These are phyloP conservation scores for Conus betulinus DNA, from an alignment of 1,140 invertebrate species.

Conservation along the genomic window DNA sequence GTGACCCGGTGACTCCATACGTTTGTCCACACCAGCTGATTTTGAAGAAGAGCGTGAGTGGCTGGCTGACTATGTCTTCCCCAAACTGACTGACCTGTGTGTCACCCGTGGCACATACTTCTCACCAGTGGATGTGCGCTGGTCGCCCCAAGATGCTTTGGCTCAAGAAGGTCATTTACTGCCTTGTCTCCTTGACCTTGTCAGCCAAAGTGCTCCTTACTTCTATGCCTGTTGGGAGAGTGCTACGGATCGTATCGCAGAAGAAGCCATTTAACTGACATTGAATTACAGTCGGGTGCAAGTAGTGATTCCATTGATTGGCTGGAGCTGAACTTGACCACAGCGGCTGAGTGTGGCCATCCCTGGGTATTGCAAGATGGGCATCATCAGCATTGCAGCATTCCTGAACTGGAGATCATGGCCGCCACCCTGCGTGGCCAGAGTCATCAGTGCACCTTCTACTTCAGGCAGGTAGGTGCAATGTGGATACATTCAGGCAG, in stretches of 20 bases:
- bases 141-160: constrained; percentile 56
- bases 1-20: constrained; percentile 67
- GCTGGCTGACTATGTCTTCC: constrained; percentile 62
- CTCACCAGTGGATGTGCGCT: constrained; percentile 64
- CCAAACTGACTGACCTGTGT: constrained; percentile 61
- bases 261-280: neutral
- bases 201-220: constrained; percentile 67
- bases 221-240: constrained; percentile 72
- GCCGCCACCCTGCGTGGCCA: constrained; percentile 68
- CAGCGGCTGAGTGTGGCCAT: constrained; percentile 69
- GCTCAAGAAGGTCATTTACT: constrained; percentile 62
- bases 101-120: constrained; percentile 62
- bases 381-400: constrained; percentile 67
- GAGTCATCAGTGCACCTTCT: constrained; percentile 64
- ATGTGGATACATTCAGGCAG: too few species aligned
- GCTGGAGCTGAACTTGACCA: constrained; percentile 67
- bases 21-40: constrained; percentile 68
- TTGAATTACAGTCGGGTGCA: too few species aligned
- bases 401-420: constrained; percentile 73
- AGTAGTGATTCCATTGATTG: constrained; percentile 40
- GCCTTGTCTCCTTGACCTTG: constrained; percentile 62
- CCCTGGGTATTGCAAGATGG: constrained; percentile 66
- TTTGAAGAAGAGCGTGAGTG: constrained; percentile 67
- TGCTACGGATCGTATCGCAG: constrained; percentile 67
- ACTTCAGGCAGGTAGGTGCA: constrained; percentile 63